These are phyloP conservation scores for Frankliniella intonsa DNA, from an alignment of 2,888 invertebrate species.

Conservation along the genomic window DNA sequence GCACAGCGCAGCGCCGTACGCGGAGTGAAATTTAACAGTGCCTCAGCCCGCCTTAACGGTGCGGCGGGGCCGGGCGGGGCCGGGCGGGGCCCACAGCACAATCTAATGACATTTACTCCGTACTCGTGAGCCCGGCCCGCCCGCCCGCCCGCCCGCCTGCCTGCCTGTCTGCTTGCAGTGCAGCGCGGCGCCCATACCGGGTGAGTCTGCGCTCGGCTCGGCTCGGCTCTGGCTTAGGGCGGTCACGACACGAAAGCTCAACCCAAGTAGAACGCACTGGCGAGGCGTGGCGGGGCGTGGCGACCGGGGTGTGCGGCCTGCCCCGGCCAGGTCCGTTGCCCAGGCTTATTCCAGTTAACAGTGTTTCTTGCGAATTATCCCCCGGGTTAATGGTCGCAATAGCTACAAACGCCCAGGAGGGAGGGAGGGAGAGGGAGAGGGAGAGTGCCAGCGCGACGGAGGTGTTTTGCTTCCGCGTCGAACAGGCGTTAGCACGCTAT, in stretches of 20 bases:
- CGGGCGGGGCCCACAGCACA: not conserved
- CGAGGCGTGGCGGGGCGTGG: not conserved
- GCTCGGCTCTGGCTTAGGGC: not conserved
- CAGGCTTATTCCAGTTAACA: not conserved
- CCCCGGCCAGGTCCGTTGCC: not conserved
- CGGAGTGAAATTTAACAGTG: no score
- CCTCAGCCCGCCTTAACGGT: no score
- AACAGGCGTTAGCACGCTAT: no score
- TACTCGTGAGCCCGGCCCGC: not conserved
- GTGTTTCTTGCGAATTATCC: not conserved
- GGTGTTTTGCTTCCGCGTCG: no score
- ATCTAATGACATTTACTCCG: conserved; percentile 3
- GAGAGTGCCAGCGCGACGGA: not conserved
- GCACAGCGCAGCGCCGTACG: no score
- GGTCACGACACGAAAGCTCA: conserved; percentile 10
- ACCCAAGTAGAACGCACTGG: conserved; percentile 10
- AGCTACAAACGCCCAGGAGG: not conserved
- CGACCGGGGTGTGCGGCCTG: not conserved
- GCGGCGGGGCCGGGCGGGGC: not conserved
- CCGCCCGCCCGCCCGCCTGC: no score
- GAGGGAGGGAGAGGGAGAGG: no score
- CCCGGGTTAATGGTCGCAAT: not conserved
- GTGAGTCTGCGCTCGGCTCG: not conserved
- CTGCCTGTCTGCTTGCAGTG: not conserved
- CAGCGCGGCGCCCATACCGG: not conserved